Evolutionary conservation across 2,113 vertebrate species (phyloP).

Genomic region (Oriolus oriolus): DNA sequence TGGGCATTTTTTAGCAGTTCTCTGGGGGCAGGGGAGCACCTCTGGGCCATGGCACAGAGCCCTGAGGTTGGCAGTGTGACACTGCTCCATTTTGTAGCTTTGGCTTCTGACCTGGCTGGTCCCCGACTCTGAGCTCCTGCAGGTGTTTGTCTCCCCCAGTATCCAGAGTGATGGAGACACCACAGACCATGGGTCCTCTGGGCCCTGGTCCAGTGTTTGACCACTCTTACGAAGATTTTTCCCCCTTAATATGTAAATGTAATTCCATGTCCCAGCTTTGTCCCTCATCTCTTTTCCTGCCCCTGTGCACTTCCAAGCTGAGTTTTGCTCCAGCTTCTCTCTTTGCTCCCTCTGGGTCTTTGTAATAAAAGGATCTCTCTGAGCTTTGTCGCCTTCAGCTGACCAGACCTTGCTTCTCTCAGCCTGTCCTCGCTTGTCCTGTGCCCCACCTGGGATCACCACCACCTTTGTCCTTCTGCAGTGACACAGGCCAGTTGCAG

Average conservation of each 20-base stretch:
- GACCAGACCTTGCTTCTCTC: neutral
- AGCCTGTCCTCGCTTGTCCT: neutral
- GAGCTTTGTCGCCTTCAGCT: neutral
- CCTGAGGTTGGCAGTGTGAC: neutral
- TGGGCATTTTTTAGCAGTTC: neutral
- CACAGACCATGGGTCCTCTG: neutral
- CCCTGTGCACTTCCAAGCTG: neutral
- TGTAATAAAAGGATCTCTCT: neutral
- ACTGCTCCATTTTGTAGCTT: neutral
- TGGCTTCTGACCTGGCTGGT: neutral
- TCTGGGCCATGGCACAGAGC: neutral
- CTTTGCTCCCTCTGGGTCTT: neutral
- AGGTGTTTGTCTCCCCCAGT: neutral
- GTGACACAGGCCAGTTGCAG: neutral
- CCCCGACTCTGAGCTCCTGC: neutral
- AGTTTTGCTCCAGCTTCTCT: neutral
- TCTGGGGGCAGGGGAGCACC: neutral
- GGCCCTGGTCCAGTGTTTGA: neutral
- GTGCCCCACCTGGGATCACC: neutral
- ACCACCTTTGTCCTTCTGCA: neutral
- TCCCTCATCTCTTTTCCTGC: neutral
- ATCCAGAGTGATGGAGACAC: neutral
- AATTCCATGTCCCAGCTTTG: neutral
- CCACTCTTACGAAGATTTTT: neutral
- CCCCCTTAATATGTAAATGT: neutral